A percentile compares a stretch with the other conserved stretches of the same genome.
Conservation (phyloP, 1,140 invertebrate species). For the Pteromalus puparum region DNA sequence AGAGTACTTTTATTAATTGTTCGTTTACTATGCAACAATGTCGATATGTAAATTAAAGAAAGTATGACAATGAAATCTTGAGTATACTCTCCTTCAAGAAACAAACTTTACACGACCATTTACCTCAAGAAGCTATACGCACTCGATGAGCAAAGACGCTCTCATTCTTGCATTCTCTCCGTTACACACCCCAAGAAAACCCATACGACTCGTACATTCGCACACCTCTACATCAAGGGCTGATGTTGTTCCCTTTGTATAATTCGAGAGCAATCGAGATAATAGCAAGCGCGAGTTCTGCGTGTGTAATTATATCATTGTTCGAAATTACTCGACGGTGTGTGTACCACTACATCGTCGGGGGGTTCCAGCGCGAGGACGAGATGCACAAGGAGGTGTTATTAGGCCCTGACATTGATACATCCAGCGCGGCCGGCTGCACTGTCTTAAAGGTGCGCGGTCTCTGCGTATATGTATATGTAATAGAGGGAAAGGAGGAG, state of each 20-base stretch:
- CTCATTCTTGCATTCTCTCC: not conserved
- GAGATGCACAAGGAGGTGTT: conserved; percentile 62
- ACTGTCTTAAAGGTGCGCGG: not conserved
- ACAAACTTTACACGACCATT: not conserved
- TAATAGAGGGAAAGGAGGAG: not conserved
- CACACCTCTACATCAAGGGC: not conserved
- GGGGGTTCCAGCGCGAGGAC: conserved; percentile 45
- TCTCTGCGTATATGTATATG: not conserved
- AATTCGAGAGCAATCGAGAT: conserved; percentile 69
- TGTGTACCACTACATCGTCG: not conserved
- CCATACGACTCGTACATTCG: not conserved
- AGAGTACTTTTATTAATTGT: not conserved
- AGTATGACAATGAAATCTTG: not conserved
- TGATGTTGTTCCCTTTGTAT: conserved; percentile 59
- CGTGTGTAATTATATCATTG: conserved; percentile 74
- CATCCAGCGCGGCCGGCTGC: conserved; percentile 48
- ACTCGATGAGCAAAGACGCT: not conserved
- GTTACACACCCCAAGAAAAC: not conserved
- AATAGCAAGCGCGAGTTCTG: conserved; percentile 62
- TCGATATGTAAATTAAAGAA: not conserved
- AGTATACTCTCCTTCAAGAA: not conserved
- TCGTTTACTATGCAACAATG: not conserved
- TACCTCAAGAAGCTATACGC: not conserved
- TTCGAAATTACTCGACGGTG: conserved; percentile 67
- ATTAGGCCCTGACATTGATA: conserved; percentile 71